Evolutionary conservation across 2,888 invertebrate species (phyloP), one percentile per base, ranked within the genome.

Genomic region (Azorinus chamasolen): DNA sequence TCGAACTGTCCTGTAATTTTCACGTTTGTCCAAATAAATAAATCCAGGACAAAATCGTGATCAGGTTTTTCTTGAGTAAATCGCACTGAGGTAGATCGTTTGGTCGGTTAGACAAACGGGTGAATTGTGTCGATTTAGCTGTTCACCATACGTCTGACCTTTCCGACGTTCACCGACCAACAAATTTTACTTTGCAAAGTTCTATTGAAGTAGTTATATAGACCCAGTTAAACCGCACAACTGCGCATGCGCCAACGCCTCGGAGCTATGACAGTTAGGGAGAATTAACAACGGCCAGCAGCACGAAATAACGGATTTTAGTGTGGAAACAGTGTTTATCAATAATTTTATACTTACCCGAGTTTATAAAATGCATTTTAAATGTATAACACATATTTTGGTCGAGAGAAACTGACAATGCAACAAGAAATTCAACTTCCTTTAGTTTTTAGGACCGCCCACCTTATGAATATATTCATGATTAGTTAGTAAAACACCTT

Each of bases 161-260:
- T 61, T 50, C 27, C 48, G 76, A 76, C 48, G 50, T 54, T 54
- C 51, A 80, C 79, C 79, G 78, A 75, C 81, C 75, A 78, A 84
- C 84, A 72, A 72, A 74, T 64, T 65, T 41, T 62, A 18, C 55
- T 46, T 53, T 37, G 32, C 54, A 62, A 46, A 63, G 70, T 71
- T 70, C 65, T 68, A 73, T 77, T 65, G 65, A 63, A 62, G 71
- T 79, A 79, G 78, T 76, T 81, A 73, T 73, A 76, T 32, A 57
- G 32, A 41, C 72, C 54, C 4, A 32, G 5, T 32, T 32, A 4
- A 32, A 6, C 4, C 32, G 10, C 5, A 32, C 4, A 32, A 6
- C 32, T 32, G 32, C 32, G 32, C 32, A 32, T 32, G 32, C 32
- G 32, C 32, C 32, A 32, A 32, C 32, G 32, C 10, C 32, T 32